Evolutionary conservation across 1,140 invertebrate species (phyloP), one percentile per base, ranked within the genome.

Genomic region (Meteorus sp.): DNA sequence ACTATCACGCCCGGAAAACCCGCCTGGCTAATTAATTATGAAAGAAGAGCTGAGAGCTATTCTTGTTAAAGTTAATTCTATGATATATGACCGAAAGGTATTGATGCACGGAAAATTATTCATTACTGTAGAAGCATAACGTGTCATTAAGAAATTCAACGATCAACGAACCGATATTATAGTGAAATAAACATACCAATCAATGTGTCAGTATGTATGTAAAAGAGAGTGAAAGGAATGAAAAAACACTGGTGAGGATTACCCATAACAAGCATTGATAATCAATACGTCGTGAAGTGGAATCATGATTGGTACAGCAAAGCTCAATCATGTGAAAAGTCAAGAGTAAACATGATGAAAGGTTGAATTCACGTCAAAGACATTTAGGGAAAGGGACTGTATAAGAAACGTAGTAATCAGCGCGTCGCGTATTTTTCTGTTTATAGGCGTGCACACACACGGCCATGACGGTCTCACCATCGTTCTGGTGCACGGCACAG

Each of bases 401-500:
- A 52, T 27, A 23, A 29, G 52, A 54, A 54, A 54, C 35, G 35
- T 54, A 54, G 52, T 17, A 54, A 54, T 57, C 55, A 48, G 17
- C 29, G 19, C 43, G 45, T 57, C 50, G 15, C 9, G 17, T 31
- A 27, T n/a, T 48, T 17, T 48, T 48, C 45, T 29, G 45, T 48
- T 5, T 4, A 29, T 45, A 35, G 27, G 31, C 27, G 50, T 52
- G 50, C 27, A 52, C 15, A 27, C n/a, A n/a, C n/a, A n/a, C 43
- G 43, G 43, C 20, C 43, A 45, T 45, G 19, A 13, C 50, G 17
- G 50, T 52, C 50, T 52, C 50, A 37, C 50, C 29, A 19, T 52
- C 50, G 50, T 52, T 52, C 50, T 52, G 31, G 50, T 52, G 31
- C n/a, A n/a, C n/a, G n/a, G n/a, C n/a, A n/a, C n/a, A n/a, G n/a